Percentiles rank a stretch among this genome's conserved stretches.
Conservation (phyloP, 1,140 invertebrate genomes). For the Drosophila yakuba region DNA sequence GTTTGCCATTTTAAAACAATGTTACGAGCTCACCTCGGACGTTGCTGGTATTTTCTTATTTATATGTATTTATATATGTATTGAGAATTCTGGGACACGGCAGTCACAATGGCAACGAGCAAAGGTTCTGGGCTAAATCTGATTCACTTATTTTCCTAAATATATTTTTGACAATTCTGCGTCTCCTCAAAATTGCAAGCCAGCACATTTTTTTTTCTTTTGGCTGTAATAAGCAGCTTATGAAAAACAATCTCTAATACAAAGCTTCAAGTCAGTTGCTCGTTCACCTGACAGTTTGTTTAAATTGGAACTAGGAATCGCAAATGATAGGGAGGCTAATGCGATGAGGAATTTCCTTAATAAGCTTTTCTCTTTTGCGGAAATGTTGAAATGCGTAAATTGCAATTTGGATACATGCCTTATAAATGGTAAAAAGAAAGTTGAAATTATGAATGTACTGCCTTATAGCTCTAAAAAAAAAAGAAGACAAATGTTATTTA, state of each 20-base stretch:
- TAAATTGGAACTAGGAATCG: slow-evolving; percentile 24
- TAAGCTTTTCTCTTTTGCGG: slow-evolving; percentile 39
- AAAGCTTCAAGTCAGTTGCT: slow-evolving; percentile 1
- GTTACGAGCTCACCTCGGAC: slow-evolving; percentile 33
- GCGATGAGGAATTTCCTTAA: slow-evolving; percentile 36
- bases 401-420: too few species aligned
- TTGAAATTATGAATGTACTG: too few species aligned
- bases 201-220: slow-evolving; percentile 17
- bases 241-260: slow-evolving; percentile 49
- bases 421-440: too few species aligned
- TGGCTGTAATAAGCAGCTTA: slow-evolving; percentile 61
- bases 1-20: slow-evolving; percentile 68
- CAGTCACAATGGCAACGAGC: slow-evolving; percentile 4
- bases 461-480: background rate
- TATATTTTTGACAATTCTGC: slow-evolving; percentile 56
- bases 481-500: background rate
- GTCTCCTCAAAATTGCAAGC: slow-evolving; percentile 31
- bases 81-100: slow-evolving; percentile 27
- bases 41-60: slow-evolving; percentile 7
- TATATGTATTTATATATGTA: slow-evolving; percentile 28
- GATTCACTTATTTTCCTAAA: slow-evolving; percentile 45
- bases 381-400: too few species aligned
- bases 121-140: slow-evolving; percentile 23
- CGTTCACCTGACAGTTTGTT: slow-evolving; percentile 27
- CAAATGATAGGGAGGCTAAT: slow-evolving; percentile 8